phyloP scores from a whole-genome alignment of 64 coral and sea anemone species.

The Pocillopora damicornis region DNA sequence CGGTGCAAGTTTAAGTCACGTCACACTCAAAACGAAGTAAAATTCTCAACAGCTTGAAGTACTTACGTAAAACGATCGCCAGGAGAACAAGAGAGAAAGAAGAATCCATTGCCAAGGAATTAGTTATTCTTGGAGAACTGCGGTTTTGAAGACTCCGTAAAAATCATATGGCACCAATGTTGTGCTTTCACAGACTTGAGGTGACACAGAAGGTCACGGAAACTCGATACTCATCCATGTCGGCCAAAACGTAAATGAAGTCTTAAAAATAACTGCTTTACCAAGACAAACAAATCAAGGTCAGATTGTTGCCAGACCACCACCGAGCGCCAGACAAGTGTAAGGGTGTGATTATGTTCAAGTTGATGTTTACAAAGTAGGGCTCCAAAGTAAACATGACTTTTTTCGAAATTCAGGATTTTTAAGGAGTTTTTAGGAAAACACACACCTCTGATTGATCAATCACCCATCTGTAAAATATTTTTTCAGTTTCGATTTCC shows the following conservation, averaged over 20 bases:
- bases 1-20: not conserved
- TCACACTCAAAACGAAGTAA: not conserved
- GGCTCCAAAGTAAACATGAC: slow-evolving; percentile 14
- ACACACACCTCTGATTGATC: not conserved
- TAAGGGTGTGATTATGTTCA: slow-evolving; percentile 3
- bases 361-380: slow-evolving; percentile 6
- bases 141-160: not conserved
- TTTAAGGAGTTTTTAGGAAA: not conserved
- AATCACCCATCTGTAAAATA: not conserved
- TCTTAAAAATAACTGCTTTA: not conserved
- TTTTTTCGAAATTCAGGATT: not conserved
- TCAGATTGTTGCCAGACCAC: slow-evolving; percentile 14
- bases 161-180: not conserved
- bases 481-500: not conserved
- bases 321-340: not conserved
- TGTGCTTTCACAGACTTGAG: slow-evolving; percentile 3
- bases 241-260: not conserved
- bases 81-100: not conserved
- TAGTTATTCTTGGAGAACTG: not conserved
- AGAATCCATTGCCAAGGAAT: not conserved
- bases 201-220: not conserved
- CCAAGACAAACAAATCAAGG: slow-evolving; percentile 22
- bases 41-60: not conserved
- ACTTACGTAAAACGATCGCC: slow-evolving; percentile 11
- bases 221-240: slow-evolving; percentile 9